Conservation (phyloP, 2,797 vertebrate genomes). For the Chelonia mydas region DNA sequence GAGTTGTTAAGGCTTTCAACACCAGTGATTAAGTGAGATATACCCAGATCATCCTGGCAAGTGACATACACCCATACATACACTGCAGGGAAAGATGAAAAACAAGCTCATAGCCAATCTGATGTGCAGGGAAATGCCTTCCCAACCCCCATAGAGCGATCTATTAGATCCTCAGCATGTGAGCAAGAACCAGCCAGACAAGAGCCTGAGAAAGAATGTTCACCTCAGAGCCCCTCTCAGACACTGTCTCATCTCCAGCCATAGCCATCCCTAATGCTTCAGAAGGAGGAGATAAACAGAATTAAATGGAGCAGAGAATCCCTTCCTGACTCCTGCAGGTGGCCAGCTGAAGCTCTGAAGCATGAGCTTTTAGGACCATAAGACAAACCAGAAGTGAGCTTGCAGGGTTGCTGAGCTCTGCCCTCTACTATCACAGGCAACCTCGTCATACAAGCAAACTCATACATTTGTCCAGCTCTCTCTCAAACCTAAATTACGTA, state of each 20-base stretch:
- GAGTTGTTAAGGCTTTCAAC: neutral
- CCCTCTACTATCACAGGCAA: neutral
- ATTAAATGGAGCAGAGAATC: neutral
- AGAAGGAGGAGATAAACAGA: neutral
- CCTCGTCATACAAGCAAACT: neutral
- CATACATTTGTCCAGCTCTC: neutral
- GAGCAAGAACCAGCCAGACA: neutral
- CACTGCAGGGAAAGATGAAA: too few species aligned
- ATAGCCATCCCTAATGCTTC: neutral
- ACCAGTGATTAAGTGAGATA: neutral
- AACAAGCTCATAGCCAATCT: neutral
- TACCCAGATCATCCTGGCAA: neutral
- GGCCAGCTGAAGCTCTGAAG: neutral
- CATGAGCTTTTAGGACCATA: neutral
- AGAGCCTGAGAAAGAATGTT: neutral
- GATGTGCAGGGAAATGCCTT: neutral
- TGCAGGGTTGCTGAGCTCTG: neutral
- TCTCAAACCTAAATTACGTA: neutral
- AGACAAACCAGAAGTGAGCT: neutral
- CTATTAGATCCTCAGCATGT: neutral
- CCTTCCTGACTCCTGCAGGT: neutral
- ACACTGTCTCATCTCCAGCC: neutral
- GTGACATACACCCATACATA: too few species aligned
- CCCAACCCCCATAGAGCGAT: neutral
- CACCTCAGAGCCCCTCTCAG: neutral